These are phyloP conservation scores for Tauraco erythrolophus DNA, from an alignment of 2,113 vertebrate species.

Conservation along the genomic window DNA sequence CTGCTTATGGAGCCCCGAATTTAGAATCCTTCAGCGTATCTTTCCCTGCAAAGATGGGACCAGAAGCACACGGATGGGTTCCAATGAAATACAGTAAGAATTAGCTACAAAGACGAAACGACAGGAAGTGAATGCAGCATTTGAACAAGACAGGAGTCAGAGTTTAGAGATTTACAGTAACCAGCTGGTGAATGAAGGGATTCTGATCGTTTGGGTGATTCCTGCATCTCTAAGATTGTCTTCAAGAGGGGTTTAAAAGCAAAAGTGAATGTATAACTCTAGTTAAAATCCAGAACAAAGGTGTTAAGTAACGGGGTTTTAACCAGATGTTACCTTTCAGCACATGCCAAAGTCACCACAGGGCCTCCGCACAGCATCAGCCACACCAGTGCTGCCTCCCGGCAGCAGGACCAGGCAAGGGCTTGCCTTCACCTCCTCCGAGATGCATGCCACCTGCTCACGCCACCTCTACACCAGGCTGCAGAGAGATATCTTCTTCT, in stretches of 20 bases:
- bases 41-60: neutral
- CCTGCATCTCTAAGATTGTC: neutral
- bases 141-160: neutral
- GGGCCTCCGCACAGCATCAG: neutral
- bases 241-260: neutral
- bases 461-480: rapidly evolving
- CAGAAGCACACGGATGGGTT: neutral
- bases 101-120: neutral
- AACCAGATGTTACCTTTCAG: neutral
- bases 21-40: neutral
- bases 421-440: neutral
- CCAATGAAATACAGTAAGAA: neutral
- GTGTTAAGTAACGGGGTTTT: neutral
- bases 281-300: neutral
- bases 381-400: neutral
- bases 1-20: neutral
- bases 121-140: neutral
- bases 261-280: neutral
- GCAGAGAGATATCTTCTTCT: neutral
- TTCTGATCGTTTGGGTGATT: neutral
- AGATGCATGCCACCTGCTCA: neutral
- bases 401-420: rapidly evolving
- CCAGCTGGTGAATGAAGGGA: neutral
- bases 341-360: neutral
- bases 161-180: neutral